phyloP scores from a whole-genome alignment of 2,888 invertebrate genomes.

The Drosophila ustulata region DNA sequence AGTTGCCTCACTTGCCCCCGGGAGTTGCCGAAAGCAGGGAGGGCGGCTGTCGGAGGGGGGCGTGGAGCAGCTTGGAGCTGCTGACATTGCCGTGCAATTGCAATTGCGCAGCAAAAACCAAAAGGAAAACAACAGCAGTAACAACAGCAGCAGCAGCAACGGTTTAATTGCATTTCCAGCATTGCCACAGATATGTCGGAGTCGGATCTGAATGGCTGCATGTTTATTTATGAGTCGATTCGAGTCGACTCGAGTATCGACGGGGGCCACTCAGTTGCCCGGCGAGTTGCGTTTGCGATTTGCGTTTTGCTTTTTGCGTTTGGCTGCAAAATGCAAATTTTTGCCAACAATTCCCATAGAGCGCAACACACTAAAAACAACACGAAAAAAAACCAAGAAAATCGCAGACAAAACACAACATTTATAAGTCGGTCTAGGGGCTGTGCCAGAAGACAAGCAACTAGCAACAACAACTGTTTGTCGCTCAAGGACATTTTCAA shows the following conservation, averaged over 20 bases:
- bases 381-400: constrained; percentile 5
- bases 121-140: constrained; percentile 21
- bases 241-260: constrained; percentile 33
- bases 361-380: constrained; percentile 13
- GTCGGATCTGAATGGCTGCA: constrained; percentile 52
- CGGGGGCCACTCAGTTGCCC: constrained; percentile 36
- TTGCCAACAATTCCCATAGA: constrained; percentile 39
- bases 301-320: constrained; percentile 14
- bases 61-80: constrained; percentile 27
- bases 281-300: constrained; percentile 31
- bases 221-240: constrained; percentile 69
- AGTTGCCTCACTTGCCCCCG: neutral
- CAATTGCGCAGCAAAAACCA: constrained; percentile 49
- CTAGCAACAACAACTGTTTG: constrained; percentile 37
- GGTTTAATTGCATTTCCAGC: constrained; percentile 55
- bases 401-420: constrained; percentile 8
- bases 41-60: neutral
- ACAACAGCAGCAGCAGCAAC: constrained; percentile 12
- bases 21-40: neutral
- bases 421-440: constrained; percentile 33
- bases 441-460: constrained; percentile 44
- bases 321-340: constrained; percentile 59
- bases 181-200: constrained; percentile 50
- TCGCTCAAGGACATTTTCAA: constrained; percentile 66
- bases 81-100: constrained; percentile 52